Evolutionary conservation across 2,888 invertebrate species (phyloP).

Genomic region (Aphodius sticticus): DNA sequence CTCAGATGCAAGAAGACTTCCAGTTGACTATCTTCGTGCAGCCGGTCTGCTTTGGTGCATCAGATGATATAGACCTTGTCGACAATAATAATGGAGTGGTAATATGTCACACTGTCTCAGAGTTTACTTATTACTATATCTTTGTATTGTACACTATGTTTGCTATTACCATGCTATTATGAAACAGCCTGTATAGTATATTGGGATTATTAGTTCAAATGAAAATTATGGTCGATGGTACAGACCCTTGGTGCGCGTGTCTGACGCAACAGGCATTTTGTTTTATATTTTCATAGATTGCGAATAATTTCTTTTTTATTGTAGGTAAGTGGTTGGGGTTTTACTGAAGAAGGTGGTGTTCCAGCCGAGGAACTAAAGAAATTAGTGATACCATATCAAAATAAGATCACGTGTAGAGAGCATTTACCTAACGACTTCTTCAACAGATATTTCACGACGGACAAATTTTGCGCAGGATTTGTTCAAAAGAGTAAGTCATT

Average conservation of each 20-base stretch:
- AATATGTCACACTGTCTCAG: neutral
- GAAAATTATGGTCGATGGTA: too few species aligned
- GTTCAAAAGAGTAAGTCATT: conserved; percentile 35
- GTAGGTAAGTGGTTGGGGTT: conserved; percentile 53
- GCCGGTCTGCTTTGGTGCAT: conserved; percentile 53
- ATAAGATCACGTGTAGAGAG: conserved; percentile 32
- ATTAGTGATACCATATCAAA: conserved; percentile 38
- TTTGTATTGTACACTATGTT: too few species aligned
- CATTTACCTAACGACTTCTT: conserved; percentile 37
- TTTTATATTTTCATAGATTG: conserved; percentile 42
- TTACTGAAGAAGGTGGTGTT: conserved; percentile 42
- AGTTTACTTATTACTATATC: neutral
- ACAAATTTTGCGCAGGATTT: conserved; percentile 45
- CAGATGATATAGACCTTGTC: conserved; percentile 34
- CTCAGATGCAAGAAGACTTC: conserved; percentile 50
- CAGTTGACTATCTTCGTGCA: conserved; percentile 50
- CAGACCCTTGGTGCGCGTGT: neutral
- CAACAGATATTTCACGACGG: conserved; percentile 34
- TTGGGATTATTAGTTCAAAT: too few species aligned
- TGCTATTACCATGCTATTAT: too few species aligned
- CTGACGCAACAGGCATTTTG: neutral
- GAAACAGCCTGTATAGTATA: too few species aligned
- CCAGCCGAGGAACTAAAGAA: conserved; percentile 46
- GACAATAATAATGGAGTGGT: conserved; percentile 44
- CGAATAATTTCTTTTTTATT: conserved; percentile 52